Conservation (phyloP, 2,888 invertebrate genomes). For the Eilema depressum region DNA sequence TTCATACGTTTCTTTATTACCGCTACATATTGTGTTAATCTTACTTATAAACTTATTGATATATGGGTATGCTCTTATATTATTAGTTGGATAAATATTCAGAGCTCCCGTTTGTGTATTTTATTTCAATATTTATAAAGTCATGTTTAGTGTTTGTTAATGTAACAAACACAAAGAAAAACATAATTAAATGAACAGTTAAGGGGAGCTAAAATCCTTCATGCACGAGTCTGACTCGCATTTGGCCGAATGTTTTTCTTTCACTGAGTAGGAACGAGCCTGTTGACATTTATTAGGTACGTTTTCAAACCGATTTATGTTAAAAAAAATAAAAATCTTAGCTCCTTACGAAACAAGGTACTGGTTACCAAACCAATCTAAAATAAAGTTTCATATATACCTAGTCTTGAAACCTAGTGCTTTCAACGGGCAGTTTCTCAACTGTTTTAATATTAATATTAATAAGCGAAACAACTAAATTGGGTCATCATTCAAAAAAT, state of each 20-base stretch:
- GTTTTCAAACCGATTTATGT: no score
- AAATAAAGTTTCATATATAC: neutral
- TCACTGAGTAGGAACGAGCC: no score
- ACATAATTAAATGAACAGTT: no score
- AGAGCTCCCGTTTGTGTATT: neutral
- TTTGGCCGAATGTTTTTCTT: no score
- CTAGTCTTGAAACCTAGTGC: neutral
- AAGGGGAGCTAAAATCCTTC: no score
- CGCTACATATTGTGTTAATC: slow-evolving; percentile 37
- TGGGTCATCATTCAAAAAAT: slow-evolving; percentile 60
- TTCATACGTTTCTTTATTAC: slow-evolving; percentile 42
- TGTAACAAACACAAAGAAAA: no score
- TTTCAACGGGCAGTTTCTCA: neutral
- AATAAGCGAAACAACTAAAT: slow-evolving; percentile 46
- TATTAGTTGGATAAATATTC: neutral
- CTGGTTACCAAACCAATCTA: neutral
- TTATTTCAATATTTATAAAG: neutral
- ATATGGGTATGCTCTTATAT: neutral
- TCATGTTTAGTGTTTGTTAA: no score
- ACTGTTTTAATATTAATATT: neutral
- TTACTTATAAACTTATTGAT: neutral
- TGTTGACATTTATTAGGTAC: no score
- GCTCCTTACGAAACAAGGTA: neutral
- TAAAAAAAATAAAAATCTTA: no score
- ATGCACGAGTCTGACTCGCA: no score